Conservation (phyloP, 2,113 vertebrate species). For the Phrynosoma blainvillii region DNA sequence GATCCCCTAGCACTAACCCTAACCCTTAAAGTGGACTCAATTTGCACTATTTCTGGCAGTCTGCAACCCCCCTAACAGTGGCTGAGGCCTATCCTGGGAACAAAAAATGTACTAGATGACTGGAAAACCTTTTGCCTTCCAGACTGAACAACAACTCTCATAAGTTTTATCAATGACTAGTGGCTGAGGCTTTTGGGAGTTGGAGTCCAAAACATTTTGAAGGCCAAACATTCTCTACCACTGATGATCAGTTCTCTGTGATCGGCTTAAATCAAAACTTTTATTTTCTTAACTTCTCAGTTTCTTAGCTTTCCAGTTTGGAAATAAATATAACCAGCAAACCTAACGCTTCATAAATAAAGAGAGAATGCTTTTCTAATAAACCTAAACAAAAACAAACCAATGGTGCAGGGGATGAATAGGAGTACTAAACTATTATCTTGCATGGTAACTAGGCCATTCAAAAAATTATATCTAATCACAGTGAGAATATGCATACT, state of each 20-base stretch:
- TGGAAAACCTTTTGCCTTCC: no score
- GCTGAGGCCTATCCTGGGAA: not conserved
- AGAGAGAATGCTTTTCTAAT: not conserved
- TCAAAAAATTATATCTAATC: not conserved
- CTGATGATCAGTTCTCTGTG: not conserved
- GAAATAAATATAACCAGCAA: not conserved
- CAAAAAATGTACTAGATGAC: not conserved
- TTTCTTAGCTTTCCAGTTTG: not conserved
- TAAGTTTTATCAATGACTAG: no score
- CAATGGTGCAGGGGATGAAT: not conserved
- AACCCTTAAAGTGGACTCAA: no score
- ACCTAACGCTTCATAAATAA: no score
- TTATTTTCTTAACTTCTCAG: not conserved
- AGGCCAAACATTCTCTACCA: no score
- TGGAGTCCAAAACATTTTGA: not conserved
- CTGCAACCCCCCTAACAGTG: no score
- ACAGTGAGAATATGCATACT: not conserved
- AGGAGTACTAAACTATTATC: conserved; percentile 8
- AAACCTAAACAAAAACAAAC: not conserved
- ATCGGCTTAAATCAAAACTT: no score
- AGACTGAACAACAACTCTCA: no score
- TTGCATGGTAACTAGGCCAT: conserved; percentile 18
- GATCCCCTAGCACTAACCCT: no score
- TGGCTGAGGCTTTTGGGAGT: not conserved
- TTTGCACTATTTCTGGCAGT: no score